These are phyloP conservation scores for Blastobasis lacticolella DNA, from an alignment of 2,888 invertebrate species.

Conservation along the genomic window DNA sequence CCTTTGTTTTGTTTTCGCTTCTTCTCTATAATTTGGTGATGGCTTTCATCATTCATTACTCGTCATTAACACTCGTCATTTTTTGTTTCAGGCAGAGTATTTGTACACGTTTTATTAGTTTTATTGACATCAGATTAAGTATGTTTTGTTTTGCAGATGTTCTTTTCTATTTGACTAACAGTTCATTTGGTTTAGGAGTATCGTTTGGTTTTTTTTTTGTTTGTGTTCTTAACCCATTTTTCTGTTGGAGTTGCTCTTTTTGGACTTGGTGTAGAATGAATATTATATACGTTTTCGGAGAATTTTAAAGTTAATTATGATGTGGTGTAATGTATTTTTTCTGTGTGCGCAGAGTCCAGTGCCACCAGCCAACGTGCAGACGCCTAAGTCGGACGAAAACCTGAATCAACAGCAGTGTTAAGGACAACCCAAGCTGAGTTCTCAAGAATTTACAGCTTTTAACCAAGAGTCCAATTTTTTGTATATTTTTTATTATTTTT, in stretches of 20 bases:
- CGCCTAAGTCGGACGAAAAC: conserved; percentile 82
- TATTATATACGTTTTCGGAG: too few relatives aligned
- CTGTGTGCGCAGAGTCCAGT: conserved; percentile 78
- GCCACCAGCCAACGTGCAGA: conserved; percentile 69
- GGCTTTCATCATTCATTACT: conserved; percentile 28
- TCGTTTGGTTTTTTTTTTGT: conserved; percentile 8
- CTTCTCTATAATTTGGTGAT: conserved; percentile 23
- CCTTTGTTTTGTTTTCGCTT: conserved; percentile 27
- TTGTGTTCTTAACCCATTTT: conserved; percentile 5
- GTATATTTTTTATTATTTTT: conserved; percentile 48
- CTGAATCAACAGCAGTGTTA: conserved; percentile 80
- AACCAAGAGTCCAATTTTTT: conserved; percentile 46
- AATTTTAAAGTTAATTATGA: too few relatives aligned
- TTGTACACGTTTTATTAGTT: conserved; percentile 67
- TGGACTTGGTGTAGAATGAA: too few relatives aligned
- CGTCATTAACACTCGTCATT: conserved; percentile 26
- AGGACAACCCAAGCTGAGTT: conserved; percentile 23
- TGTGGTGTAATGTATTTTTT: conserved; percentile 13
- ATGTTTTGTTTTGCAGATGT: conserved; percentile 11
- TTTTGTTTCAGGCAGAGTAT: conserved; percentile 72
- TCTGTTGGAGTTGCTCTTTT: too few relatives aligned
- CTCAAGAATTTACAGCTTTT: conserved; percentile 30
- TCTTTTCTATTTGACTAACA: conserved; percentile 20
- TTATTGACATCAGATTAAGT: conserved; percentile 2
- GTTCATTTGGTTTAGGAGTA: conserved; percentile 14